Evolutionary conservation across 2,797 vertebrate species (phyloP).

Genomic region (Champsocephalus gunnari): DNA sequence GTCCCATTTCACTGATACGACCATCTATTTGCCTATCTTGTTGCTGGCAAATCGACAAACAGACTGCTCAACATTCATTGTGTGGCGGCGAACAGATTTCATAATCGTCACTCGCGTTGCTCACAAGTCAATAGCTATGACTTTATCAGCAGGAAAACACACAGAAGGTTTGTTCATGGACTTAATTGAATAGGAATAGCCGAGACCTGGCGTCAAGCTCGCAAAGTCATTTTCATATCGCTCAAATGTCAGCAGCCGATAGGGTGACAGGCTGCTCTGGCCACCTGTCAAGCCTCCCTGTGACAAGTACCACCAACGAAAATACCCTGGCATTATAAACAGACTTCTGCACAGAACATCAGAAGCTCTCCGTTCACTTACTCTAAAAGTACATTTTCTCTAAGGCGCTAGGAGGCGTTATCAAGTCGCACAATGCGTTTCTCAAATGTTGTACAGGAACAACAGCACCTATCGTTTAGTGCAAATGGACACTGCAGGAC

Average conservation of each 20-base stretch:
- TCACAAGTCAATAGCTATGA: constrained; percentile 80
- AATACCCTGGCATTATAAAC: constrained; percentile 43
- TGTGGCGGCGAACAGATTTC: constrained; percentile 70
- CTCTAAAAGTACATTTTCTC: constrained; percentile 20
- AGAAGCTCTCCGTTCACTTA: constrained; percentile 23
- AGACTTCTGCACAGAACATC: constrained; percentile 16
- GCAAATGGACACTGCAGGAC: constrained; percentile 33
- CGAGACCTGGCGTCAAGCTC: constrained; percentile 58
- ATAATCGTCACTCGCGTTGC: constrained; percentile 69
- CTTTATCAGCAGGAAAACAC: constrained; percentile 83
- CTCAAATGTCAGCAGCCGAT: constrained; percentile 76
- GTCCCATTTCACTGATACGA: constrained; percentile 66
- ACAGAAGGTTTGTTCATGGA: constrained; percentile 74
- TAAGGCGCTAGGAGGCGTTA: not conserved
- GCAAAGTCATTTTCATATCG: constrained; percentile 78
- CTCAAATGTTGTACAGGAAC: constrained; percentile 13
- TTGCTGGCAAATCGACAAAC: constrained; percentile 71
- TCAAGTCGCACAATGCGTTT: constrained; percentile 4
- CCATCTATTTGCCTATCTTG: constrained; percentile 70
- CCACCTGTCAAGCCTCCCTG: constrained; percentile 69
- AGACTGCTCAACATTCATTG: constrained; percentile 72
- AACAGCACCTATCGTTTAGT: constrained; percentile 19
- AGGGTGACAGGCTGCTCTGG: constrained; percentile 68
- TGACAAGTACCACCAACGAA: constrained; percentile 52
- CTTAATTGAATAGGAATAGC: constrained; percentile 81